Percentiles rank a stretch among this genome's conserved stretches.
Evolutionary conservation across 2,888 invertebrate genomes (phyloP).

Genomic region (Eumacrocentrus americanus): DNA sequence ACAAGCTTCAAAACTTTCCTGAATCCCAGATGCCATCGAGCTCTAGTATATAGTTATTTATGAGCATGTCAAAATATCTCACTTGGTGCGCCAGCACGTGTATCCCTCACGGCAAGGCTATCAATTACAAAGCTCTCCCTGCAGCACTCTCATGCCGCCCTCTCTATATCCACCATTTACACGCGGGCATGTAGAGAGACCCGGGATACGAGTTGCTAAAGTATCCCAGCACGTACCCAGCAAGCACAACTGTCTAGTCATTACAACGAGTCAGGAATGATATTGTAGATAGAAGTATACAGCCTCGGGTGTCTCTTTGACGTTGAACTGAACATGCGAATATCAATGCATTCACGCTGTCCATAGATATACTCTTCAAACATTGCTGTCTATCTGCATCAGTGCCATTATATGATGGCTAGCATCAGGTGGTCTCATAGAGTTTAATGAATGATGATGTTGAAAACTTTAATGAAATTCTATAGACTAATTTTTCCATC

Average conservation of each 20-base stretch:
- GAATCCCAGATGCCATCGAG: constrained; percentile 13
- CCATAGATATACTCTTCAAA: not conserved
- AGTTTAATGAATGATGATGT: too few relatives aligned
- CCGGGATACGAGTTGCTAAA: constrained; percentile 44
- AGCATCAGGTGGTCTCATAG: not conserved
- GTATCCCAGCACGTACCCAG: constrained; percentile 36
- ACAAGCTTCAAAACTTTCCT: constrained; percentile 1
- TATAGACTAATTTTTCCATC: not conserved
- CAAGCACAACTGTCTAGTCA: constrained; percentile 39
- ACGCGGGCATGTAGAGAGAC: constrained; percentile 9
- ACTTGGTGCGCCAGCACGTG: constrained; percentile 36
- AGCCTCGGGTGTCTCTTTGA: not conserved
- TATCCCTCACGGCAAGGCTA: constrained; percentile 43
- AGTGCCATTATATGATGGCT: not conserved
- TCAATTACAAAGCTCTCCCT: constrained; percentile 47
- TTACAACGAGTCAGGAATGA: constrained; percentile 27
- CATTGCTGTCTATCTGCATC: not conserved
- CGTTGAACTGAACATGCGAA: not conserved
- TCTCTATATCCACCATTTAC: not conserved
- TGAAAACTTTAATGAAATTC: too few relatives aligned
- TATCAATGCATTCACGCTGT: not conserved
- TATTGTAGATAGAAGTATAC: not conserved
- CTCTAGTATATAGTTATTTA: constrained; percentile 44
- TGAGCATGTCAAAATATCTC: constrained; percentile 42
- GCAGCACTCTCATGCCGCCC: not conserved